These are phyloP conservation scores for Ganaspis sp. DNA, from an alignment of 1,140 invertebrate genomes.

Conservation along the genomic window DNA sequence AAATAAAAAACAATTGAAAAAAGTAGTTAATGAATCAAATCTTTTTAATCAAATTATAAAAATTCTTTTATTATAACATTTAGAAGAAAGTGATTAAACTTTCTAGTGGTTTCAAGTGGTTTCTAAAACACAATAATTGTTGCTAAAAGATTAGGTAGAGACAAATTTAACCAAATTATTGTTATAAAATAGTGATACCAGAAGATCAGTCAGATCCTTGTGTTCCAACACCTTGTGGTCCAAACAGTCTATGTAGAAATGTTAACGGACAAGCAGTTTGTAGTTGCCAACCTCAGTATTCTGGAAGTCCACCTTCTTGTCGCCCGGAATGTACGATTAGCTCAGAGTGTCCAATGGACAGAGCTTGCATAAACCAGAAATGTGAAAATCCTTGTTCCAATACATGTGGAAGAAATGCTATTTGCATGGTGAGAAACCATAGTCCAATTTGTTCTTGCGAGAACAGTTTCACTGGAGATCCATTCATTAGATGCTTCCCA, in stretches of 20 bases:
- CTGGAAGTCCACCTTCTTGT: conserved; percentile 80
- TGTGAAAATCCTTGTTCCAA: conserved; percentile 83
- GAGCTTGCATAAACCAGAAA: conserved; percentile 81
- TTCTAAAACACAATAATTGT: not conserved
- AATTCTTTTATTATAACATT: no score
- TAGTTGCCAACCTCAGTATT: conserved; percentile 81
- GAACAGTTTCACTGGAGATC: conserved; percentile 77
- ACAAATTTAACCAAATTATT: not conserved
- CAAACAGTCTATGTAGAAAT: conserved; percentile 69
- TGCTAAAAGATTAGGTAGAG: not conserved
- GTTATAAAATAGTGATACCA: conserved; percentile 39
- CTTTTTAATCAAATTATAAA: no score
- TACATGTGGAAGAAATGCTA: conserved; percentile 81
- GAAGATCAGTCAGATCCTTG: conserved; percentile 62
- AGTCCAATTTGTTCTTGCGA: conserved; percentile 81
- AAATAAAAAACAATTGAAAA: no score
- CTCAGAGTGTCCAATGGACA: conserved; percentile 79
- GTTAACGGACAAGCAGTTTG: conserved; percentile 64
- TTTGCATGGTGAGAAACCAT: conserved; percentile 82
- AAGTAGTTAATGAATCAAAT: no score
- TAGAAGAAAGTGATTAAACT: no score
- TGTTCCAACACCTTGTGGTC: conserved; percentile 70
- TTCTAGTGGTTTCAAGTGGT: no score
- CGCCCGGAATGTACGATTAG: conserved; percentile 81
- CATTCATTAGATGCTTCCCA: conserved; percentile 73